These are phyloP conservation scores for Ophiothrix spiculata DNA, from an alignment of 35 echinoderm and acorn worm species.

Conservation along the genomic window DNA sequence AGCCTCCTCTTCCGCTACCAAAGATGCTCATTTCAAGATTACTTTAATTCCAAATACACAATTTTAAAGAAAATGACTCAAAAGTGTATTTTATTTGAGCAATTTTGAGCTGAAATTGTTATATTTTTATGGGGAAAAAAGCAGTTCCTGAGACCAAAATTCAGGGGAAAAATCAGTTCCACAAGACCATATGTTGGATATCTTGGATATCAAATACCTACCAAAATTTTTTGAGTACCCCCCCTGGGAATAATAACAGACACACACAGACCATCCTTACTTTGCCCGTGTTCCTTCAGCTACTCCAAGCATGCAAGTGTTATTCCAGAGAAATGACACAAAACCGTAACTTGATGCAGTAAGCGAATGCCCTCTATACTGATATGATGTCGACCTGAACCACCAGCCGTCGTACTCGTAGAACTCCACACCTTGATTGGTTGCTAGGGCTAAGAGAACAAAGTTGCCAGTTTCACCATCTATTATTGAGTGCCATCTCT, in stretches of 20 bases:
- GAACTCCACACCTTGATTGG: neutral
- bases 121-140: no score
- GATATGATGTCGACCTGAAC: neutral
- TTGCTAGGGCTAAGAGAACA: neutral
- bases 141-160: no score
- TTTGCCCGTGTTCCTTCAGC: neutral
- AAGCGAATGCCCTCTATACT: neutral
- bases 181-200: no score
- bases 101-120: no score
- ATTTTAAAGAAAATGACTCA: no score
- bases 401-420: conserved; percentile 28
- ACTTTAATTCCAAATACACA: no score
- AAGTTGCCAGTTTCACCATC: conserved; percentile 5
- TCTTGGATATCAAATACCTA: no score
- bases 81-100: no score
- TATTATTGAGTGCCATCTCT: conserved; percentile 17
- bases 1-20: no score
- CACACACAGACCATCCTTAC: neutral
- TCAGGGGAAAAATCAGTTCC: no score
- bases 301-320: neutral
- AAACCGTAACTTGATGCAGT: neutral
- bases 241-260: neutral
- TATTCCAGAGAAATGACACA: neutral
- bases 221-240: no score
- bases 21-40: no score